Evolutionary conservation across 92 coral and sea anemone genomes (phyloP), one percentile per base, ranked within the genome.

Genomic region (Palythoa heliodiscus): DNA sequence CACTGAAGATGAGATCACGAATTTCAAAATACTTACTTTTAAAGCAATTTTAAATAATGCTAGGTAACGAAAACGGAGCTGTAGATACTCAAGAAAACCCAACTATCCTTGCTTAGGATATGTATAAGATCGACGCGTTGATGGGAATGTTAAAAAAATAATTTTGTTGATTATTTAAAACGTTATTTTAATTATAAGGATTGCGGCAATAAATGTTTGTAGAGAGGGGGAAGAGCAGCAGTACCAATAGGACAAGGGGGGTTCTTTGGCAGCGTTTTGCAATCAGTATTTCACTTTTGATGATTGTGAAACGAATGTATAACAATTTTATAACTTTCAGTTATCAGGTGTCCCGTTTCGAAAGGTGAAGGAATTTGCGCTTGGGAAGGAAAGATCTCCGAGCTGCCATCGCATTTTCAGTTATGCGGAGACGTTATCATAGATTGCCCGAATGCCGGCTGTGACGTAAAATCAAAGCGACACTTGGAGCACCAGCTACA

Each of bases 401-500:
- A 24, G 3, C 38, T 69, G 12, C 73, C 73, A 22, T 69, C 73
- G 16, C 73, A 69, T 35, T 22, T 69, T 11, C 23, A 24, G 20
- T 24, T 69, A 35, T 69, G 73, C 20, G 73, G 73, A 69, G 73
- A 69, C 14, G 73, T 24, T 22, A 7, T 69, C 4, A 35, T 69
- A 11, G 16, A 23, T 22, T 69, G 73, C 40, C 38, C 73, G 40
- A 69, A 69, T 29, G 38, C 5, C 15, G 73, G 73, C 43, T 69
- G 73, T 35, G 40, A 12, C 12, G 40, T 69, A 22, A 69, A 69
- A 69, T 24, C 73, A 4, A 69, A 69, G 73, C 73, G 73, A 10
- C 73, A 69, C 38, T 69, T 14, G 73, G 73, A 29, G 38, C 73
- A 23, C 73, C 73, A 69, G 39, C 73, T 69, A 5, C 73, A 69